Evolutionary conservation across 2,113 vertebrate genomes (phyloP), one percentile per base, ranked within the genome.

Genomic region (Calyptomena viridis): DNA sequence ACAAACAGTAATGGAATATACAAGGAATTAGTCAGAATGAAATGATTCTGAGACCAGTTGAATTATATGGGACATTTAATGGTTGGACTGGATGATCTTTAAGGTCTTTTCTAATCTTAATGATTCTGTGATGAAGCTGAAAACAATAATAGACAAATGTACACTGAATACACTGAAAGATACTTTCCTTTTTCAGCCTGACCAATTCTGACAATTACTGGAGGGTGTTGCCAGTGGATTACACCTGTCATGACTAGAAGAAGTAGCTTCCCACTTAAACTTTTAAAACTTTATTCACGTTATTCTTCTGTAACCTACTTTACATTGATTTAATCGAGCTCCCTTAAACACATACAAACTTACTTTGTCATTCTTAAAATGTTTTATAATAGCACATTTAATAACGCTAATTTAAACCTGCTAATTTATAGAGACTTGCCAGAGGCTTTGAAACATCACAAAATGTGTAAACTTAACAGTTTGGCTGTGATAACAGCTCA

Each of bases 321-420:
- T 94, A 93, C 60, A 88, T 92, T 71, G 90, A 96, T 97, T 97
- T 96, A 97, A 97, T 97, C 97, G 94, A 93, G 89, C 85, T 96
- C 87, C 94, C 95, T 98, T 97, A 97, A 97, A 97, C 96, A 97
- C 94, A 95, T 68, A 97, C 74, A 95, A 92, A 97, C 89, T 97
- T 89, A 75, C 72, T 91, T 94, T 95, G 93, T 64, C 58, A 95
- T 92, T 97, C 95, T 95, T 96, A 95, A 94, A 96, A 82, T 96
- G 91, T 95, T 97, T 98, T 95, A 95, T 95, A 97, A 98, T 96
- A 97, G 96, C 97, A 97, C 95, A 96, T 98, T 98, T 97, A 98
- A 98, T 98, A 97, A 97, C 97, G 94, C 95, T 97, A 96, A 97
- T 97, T 98, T 97, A 97, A 98, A 97, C 96, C 95, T 47, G 94